phyloP scores from a whole-genome alignment of 2,113 vertebrate species.

The Rattus rattus region DNA sequence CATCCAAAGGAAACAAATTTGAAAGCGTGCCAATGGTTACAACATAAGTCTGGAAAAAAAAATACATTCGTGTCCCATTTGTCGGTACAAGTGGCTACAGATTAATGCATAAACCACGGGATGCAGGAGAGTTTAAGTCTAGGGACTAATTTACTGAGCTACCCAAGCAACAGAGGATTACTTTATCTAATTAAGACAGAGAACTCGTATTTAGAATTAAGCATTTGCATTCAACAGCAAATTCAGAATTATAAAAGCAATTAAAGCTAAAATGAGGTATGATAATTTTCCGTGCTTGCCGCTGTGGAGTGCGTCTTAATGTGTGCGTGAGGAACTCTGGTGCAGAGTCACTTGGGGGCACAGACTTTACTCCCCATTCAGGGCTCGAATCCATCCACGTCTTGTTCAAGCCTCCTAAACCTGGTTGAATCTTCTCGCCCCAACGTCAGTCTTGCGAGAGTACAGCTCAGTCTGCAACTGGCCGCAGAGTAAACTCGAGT shows the following conservation, averaged over 20 bases:
- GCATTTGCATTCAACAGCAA: conserved; percentile 83
- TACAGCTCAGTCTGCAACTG: background rate
- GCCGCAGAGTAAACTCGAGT: background rate
- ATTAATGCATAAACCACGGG: conserved; percentile 70
- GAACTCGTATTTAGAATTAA: conserved; percentile 78
- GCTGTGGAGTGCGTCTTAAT: conserved; percentile 66
- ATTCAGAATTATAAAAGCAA: conserved; percentile 84
- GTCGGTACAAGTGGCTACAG: conserved; percentile 14
- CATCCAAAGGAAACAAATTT: conserved; percentile 27
- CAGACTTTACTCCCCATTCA: background rate
- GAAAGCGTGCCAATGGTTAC: conserved; percentile 53
- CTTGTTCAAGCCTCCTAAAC: background rate
- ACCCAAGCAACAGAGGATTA: conserved; percentile 84
- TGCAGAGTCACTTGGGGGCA: background rate
- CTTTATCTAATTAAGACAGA: conserved; percentile 86
- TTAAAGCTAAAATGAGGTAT: conserved; percentile 84
- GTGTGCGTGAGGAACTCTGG: background rate
- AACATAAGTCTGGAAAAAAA: background rate
- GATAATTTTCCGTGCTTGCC: conserved; percentile 78
- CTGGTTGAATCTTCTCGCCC: background rate
- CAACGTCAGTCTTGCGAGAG: background rate
- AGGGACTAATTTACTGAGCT: conserved; percentile 82
- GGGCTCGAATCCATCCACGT: background rate
- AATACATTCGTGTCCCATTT: conserved; percentile 68
- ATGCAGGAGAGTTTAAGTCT: conserved; percentile 66